phyloP scores from a whole-genome alignment of 2,888 invertebrate species.

The Leptinotarsa peninsularis region DNA sequence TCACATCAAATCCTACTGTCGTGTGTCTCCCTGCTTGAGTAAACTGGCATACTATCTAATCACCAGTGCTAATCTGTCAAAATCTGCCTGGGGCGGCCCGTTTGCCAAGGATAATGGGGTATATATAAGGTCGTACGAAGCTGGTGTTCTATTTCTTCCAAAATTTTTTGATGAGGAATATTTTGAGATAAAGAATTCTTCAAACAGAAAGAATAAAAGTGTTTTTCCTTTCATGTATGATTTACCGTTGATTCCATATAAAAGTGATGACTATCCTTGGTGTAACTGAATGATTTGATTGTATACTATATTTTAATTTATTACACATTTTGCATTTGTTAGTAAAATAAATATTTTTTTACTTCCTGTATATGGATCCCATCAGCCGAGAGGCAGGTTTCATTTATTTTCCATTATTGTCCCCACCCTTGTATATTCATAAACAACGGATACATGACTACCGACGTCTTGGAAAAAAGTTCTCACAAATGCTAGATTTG shows the following conservation, averaged over 20 bases:
- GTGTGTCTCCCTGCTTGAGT: slow-evolving; percentile 77
- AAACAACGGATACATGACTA: too few relatives aligned
- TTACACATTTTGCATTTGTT: background rate
- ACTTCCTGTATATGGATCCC: background rate
- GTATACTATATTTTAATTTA: slow-evolving; percentile 13
- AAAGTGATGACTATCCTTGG: slow-evolving; percentile 76
- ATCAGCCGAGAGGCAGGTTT: too few relatives aligned
- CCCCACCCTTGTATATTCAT: too few relatives aligned
- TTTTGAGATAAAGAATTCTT: slow-evolving; percentile 58
- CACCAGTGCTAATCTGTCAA: slow-evolving; percentile 95
- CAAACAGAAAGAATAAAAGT: slow-evolving; percentile 54
- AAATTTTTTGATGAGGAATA: slow-evolving; percentile 78
- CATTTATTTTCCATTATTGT: too few relatives aligned
- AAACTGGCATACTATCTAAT: slow-evolving; percentile 85
- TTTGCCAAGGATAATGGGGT: slow-evolving; percentile 64
- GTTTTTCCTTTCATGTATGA: slow-evolving; percentile 83
- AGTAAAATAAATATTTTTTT: background rate
- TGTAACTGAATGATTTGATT: slow-evolving; percentile 53
- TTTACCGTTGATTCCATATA: slow-evolving; percentile 81
- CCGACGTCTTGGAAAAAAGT: too few relatives aligned
- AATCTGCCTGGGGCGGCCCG: slow-evolving; percentile 94
- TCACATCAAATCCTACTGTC: slow-evolving; percentile 92
- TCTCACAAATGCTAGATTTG: too few relatives aligned
- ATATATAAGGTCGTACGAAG: slow-evolving; percentile 89
- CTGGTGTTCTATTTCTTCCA: slow-evolving; percentile 90